Evolutionary conservation across 2,113 vertebrate genomes (phyloP).

Genomic region (Pampusana beccarii): DNA sequence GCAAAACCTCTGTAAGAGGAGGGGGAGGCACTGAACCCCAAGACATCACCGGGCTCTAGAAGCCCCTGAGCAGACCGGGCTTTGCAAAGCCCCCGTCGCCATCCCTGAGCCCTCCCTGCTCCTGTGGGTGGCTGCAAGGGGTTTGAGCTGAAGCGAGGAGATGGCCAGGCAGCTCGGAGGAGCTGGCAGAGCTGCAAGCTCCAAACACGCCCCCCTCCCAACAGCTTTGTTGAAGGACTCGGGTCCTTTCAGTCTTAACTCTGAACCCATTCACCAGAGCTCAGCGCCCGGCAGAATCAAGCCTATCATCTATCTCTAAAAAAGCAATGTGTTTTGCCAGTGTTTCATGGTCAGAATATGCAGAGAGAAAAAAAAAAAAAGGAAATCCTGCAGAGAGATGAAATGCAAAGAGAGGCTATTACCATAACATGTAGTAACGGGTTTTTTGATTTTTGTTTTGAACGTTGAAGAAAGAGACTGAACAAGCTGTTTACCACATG

Average conservation of each 20-base stretch:
- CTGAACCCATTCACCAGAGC: not conserved
- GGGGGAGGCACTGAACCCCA: not conserved
- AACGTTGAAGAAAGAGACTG: not conserved
- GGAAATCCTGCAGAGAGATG: not conserved
- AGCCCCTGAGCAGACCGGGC: not conserved
- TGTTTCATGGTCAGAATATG: not conserved
- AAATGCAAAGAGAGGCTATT: not conserved
- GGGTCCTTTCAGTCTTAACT: not conserved
- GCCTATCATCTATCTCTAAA: not conserved
- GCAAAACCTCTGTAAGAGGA: not conserved
- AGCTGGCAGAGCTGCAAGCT: not conserved
- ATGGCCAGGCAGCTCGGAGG: not conserved
- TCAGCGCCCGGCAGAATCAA: not conserved
- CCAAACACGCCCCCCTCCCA: not conserved
- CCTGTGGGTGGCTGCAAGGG: not conserved
- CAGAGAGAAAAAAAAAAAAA: not conserved
- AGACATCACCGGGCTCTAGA: not conserved
- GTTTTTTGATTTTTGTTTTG: slow-evolving; percentile 34
- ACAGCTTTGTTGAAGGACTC: not conserved
- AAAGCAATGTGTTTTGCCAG: not conserved
- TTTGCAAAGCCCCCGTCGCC: not conserved
- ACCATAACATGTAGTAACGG: not conserved
- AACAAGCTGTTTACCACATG: slow-evolving; percentile 51
- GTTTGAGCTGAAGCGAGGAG: not conserved
- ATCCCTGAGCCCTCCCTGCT: not conserved